These are phyloP conservation scores for Trichopria drosophilae DNA, from an alignment of 2,888 invertebrate genomes.

Conservation along the genomic window DNA sequence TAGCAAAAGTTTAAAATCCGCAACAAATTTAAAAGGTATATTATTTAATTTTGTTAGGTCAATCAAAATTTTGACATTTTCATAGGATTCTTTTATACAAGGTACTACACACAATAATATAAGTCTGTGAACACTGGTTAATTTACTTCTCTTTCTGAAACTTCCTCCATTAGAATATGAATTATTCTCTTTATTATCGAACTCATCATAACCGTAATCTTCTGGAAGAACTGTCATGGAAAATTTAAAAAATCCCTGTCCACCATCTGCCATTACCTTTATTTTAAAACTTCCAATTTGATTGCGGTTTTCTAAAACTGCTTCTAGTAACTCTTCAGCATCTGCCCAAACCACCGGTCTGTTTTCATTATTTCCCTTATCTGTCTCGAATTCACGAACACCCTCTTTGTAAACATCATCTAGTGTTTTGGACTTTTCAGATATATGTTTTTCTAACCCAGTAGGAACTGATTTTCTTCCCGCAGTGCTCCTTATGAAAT, in stretches of 20 bases:
- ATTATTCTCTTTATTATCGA: conserved; percentile 6
- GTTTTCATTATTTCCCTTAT: conserved; percentile 1
- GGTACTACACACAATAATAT: conserved; percentile 3
- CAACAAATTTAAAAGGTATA: background rate
- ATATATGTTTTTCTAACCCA: background rate
- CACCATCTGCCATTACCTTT: too few relatives aligned
- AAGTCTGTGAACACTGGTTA: conserved; percentile 6
- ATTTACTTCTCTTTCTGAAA: conserved; percentile 6
- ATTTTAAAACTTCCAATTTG: conserved; percentile 1
- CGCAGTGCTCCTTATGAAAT: conserved; percentile 5
- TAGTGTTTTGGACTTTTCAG: conserved; percentile 1
- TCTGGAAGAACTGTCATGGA: conserved; percentile 11
- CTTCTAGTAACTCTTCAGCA: conserved; percentile 1
- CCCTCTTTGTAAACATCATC: conserved; percentile 1
- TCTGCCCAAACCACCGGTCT: conserved; percentile 3
- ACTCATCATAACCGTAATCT: conserved; percentile 4
- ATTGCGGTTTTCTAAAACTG: conserved; percentile 3
- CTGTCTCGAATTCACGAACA: conserved; percentile 2
- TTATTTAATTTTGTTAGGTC: conserved; percentile 1
- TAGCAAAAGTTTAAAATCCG: too few relatives aligned
- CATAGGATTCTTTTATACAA: conserved; percentile 8
- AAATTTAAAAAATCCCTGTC: conserved; percentile 7
- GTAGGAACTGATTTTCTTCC: conserved; percentile 7
- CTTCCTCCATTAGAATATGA: conserved; percentile 5
- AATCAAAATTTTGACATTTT: conserved; percentile 4